Evolutionary conservation across 2,888 invertebrate species (phyloP).

Genomic region (Sabatieria punctata): DNA sequence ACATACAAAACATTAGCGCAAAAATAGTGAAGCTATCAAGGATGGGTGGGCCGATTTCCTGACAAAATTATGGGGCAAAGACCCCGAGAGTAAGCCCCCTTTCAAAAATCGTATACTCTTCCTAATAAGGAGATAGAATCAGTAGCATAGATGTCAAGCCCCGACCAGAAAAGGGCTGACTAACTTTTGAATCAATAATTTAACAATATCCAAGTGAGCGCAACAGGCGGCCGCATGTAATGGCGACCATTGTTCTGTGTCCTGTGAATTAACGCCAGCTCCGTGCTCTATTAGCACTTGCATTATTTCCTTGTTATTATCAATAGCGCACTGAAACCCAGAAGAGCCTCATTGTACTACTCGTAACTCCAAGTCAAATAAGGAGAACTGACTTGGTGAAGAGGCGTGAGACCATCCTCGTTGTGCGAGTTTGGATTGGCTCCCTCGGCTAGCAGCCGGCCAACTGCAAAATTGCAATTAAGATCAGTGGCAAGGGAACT

Average conservation of each 20-base stretch:
- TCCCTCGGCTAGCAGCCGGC: conserved; percentile 62
- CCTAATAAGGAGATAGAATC: too few relatives aligned
- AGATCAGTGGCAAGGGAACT: too few relatives aligned
- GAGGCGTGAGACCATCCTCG: conserved; percentile 91
- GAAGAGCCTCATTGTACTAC: too few relatives aligned
- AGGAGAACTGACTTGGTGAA: conserved; percentile 57
- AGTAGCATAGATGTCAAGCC: too few relatives aligned
- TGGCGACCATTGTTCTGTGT: conserved; percentile 94
- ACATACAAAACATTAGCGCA: too few relatives aligned
- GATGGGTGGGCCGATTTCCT: too few relatives aligned
- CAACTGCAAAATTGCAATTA: conserved; percentile 44
- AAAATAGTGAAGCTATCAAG: too few relatives aligned
- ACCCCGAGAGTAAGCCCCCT: too few relatives aligned
- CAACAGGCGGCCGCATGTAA: conserved; percentile 97
- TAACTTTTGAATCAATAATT: conserved; percentile 62
- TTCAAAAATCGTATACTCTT: too few relatives aligned
- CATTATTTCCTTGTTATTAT: conserved; percentile 95
- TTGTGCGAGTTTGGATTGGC: conserved; percentile 94
- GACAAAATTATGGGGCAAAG: too few relatives aligned
- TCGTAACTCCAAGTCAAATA: too few relatives aligned
- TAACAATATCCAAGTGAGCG: conserved; percentile 82
- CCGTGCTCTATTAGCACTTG: conserved; percentile 71
- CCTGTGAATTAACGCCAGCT: conserved; percentile 84
- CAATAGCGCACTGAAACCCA: conserved; percentile 66
- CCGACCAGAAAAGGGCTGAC: too few relatives aligned